A percentile compares a stretch with the other conserved stretches of the same genome.
Evolutionary conservation across 1,140 invertebrate species (phyloP).

Genomic region (Harpegnathos saltator): DNA sequence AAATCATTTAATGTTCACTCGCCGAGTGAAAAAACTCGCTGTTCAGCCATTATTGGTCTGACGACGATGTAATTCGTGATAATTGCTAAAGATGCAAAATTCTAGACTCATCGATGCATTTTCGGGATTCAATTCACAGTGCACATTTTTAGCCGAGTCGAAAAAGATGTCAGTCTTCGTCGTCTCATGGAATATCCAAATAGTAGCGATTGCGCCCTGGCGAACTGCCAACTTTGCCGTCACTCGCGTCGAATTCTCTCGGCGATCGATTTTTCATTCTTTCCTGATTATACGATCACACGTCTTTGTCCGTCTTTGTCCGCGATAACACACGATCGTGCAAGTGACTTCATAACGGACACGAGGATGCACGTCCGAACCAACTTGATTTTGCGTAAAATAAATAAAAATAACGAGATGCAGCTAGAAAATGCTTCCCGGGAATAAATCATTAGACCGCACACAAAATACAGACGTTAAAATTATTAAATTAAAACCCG

Average conservation of each 20-base stretch:
- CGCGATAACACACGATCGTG: background rate
- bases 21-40: background rate
- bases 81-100: background rate
- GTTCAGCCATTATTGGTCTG: background rate
- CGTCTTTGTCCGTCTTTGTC: conserved; percentile 24
- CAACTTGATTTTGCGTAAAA: background rate
- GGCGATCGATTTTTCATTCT: conserved; percentile 19
- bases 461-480: too few species aligned
- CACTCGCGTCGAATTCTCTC: conserved; percentile 34
- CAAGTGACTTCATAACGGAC: conserved; percentile 1
- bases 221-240: conserved; percentile 21
- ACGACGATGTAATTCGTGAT: background rate
- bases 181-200: conserved; percentile 32
- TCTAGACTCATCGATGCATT: background rate
- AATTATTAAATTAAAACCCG: too few species aligned
- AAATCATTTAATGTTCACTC: background rate
- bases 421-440: background rate
- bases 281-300: background rate
- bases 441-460: too few species aligned
- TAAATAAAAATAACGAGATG: conserved; percentile 2
- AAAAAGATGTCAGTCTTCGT: conserved; percentile 15
- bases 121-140: background rate
- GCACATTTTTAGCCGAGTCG: conserved; percentile 27
- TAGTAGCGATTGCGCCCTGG: conserved; percentile 54
- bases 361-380: conserved; percentile 11